These are phyloP conservation scores for Astyanax mexicanus DNA, from an alignment of 2,797 vertebrate genomes.

Conservation along the genomic window DNA sequence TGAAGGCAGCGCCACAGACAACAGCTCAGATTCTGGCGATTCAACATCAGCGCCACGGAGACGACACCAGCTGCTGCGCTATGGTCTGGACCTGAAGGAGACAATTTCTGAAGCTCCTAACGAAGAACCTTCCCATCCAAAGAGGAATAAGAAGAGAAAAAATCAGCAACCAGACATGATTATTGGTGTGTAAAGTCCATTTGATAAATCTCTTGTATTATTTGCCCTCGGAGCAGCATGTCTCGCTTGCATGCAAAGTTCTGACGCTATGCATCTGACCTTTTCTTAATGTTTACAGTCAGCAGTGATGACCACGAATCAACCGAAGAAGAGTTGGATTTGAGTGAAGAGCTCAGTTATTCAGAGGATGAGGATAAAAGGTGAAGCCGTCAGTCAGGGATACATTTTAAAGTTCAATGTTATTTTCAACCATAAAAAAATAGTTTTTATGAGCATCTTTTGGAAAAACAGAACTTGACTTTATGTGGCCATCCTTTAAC, in stretches of 20 bases:
- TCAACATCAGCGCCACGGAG: constrained; percentile 73
- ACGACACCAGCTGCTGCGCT: constrained; percentile 88
- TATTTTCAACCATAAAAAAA: too few species aligned
- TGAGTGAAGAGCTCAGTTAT: constrained; percentile 79
- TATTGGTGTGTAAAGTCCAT: constrained; percentile 10
- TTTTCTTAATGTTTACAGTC: constrained; percentile 59
- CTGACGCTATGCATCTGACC: too few species aligned
- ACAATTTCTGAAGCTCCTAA: constrained; percentile 66
- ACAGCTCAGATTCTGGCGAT: constrained; percentile 73
- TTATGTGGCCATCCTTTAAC: too few species aligned
- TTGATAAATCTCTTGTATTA: not conserved
- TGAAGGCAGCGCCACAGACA: constrained; percentile 27
- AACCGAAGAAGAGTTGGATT: constrained; percentile 76
- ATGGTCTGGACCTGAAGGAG: constrained; percentile 86
- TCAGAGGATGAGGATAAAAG: constrained; percentile 81
- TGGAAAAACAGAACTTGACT: too few species aligned
- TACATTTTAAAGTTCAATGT: too few species aligned
- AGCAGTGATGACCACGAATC: constrained; percentile 73
- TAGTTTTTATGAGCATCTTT: too few species aligned
- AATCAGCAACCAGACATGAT: constrained; percentile 37
- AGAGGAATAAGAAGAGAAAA: constrained; percentile 61
- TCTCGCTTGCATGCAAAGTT: too few species aligned
- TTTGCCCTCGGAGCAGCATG: too few species aligned
- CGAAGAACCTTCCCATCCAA: not conserved
- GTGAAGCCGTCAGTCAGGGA: not conserved